A percentile compares a stretch with the other conserved stretches of the same genome.
These are phyloP conservation scores for Xenops minutus DNA, from an alignment of 2,797 vertebrate species.

Conservation along the genomic window DNA sequence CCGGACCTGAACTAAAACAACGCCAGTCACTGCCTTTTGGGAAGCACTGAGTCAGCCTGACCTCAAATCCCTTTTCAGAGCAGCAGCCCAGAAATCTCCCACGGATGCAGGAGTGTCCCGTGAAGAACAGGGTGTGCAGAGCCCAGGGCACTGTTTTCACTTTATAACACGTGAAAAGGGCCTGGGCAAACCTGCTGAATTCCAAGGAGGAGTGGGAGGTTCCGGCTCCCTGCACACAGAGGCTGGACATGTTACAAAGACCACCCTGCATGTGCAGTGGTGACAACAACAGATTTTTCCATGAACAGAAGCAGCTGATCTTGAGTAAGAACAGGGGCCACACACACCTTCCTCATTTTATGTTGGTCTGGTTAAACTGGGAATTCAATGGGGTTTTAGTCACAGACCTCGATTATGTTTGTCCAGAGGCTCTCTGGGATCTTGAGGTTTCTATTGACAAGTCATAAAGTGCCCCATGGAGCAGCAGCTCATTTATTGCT, in stretches of 20 bases:
- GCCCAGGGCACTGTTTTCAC: not conserved
- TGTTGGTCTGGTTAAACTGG: not conserved
- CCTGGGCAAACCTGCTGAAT: not conserved
- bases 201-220: not conserved
- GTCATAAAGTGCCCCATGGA: accelerated
- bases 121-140: not conserved
- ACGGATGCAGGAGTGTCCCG: accelerated
- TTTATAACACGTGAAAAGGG: accelerated
- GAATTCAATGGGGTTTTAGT: not conserved
- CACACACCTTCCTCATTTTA: accelerated
- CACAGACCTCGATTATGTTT: accelerated
- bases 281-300: accelerated
- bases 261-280: accelerated
- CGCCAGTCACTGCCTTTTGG: not conserved
- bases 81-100: constrained; percentile 5
- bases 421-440: not conserved
- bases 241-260: accelerated
- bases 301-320: not conserved
- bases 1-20: not conserved
- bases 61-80: not conserved
- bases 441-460: not conserved
- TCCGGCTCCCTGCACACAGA: accelerated
- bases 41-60: constrained; percentile 28
- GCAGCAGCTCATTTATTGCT: not conserved
- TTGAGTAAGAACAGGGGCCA: accelerated